Conservation (phyloP, 1,140 invertebrate species). For the Caerostris darwini region DNA sequence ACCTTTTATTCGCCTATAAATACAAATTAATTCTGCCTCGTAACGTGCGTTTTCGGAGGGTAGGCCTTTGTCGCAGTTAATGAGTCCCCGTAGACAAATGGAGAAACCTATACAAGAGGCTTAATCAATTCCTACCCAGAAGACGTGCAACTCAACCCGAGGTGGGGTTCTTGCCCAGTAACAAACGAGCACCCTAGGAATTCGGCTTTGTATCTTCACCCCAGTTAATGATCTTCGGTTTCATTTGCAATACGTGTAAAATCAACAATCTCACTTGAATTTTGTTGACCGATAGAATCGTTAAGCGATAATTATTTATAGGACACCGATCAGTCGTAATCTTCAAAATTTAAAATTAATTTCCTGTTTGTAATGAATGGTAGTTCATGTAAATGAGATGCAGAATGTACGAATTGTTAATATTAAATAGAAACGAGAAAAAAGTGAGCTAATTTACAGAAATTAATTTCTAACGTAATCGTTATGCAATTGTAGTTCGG, state of each 20-base stretch:
- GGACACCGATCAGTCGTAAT: too few relatives aligned
- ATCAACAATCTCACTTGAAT: constrained; percentile 22
- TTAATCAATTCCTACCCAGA: constrained; percentile 72
- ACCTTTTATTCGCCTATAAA: constrained; percentile 72
- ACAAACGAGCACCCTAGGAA: constrained; percentile 72
- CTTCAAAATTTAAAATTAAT: too few relatives aligned
- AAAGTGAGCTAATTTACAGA: too few relatives aligned
- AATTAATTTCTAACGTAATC: too few relatives aligned
- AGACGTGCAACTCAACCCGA: constrained; percentile 58
- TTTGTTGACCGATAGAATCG: neutral
- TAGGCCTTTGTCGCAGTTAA: constrained; percentile 59
- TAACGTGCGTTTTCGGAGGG: constrained; percentile 28
- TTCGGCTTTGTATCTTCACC: constrained; percentile 19
- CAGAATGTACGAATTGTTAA: too few relatives aligned
- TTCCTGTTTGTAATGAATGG: too few relatives aligned
- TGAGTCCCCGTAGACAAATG: constrained; percentile 75
- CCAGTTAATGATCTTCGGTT: constrained; percentile 55
- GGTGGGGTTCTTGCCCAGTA: constrained; percentile 26
- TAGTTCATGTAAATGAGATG: too few relatives aligned
- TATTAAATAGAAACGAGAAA: too few relatives aligned
- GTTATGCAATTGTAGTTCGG: too few relatives aligned
- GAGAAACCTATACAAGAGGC: constrained; percentile 59
- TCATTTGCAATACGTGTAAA: neutral
- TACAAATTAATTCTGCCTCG: constrained; percentile 70
- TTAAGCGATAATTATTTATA: too few relatives aligned